Base-by-base conservation (phyloP, 2,888 invertebrate species). In the Trissoscelio sp. region DNA sequence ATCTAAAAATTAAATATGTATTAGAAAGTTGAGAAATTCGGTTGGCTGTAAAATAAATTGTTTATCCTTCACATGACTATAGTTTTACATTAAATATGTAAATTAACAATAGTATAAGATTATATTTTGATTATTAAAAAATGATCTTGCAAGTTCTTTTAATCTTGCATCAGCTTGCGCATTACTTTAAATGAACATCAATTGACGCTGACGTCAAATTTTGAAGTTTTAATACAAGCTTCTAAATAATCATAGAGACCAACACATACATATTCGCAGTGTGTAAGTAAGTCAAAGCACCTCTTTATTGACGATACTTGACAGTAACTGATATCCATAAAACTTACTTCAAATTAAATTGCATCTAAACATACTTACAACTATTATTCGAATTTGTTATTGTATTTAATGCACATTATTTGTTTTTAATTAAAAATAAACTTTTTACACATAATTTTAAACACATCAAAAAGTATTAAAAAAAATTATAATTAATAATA, bases 121-220 rank as follows among this genome's bases (percentile, higher is more conserved):
- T 70, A 22, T 48, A 46, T 53, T 70, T 57, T 31, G 42, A 55
- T 44, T 55, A 64, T 53, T 44, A 66, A 66, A 48, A 74, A 46
- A 37, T 0, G 18, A 64, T 79, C 53, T 66, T 73, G 73, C 51
- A 79, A 79, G 53, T 67, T 79, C 73, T 46, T 44, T 67, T 28
- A 67, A 73, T 79, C 73, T 79, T 79, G 79, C 79, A 73, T 79
- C 79, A 79, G 66, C 79, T 62, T 18, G 44, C 51, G 53, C 51
- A 79, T 73, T 64, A 67, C 67, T 67, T 53, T 79, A 79, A 79
- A 79, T 67, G 79, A 73, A 79, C 67, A 67, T 73, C 79, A 79
- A 79, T 79, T 79, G 79, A 73, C 58, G 39, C 46, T 79, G 79
- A 79, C 79, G 73, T 79, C 79, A 79, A 79, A 79, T 79, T 79